Evolutionary conservation across 2,888 invertebrate genomes (phyloP), one percentile per base, ranked within the genome.

Genomic region (Eurytoma californica): DNA sequence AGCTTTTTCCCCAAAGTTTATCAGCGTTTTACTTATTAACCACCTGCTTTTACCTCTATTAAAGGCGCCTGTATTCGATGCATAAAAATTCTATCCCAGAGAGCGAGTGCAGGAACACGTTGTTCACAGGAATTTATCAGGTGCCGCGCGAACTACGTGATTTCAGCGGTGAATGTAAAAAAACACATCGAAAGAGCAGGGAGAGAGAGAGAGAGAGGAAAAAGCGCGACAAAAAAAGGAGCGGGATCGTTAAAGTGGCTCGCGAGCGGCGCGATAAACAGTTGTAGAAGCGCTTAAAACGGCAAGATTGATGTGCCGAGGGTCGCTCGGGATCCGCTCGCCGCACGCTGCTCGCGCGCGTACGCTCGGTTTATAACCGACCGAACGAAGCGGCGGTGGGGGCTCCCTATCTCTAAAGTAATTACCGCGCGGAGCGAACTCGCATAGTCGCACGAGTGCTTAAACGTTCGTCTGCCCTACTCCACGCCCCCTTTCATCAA

Each of bases 321-420:
- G 12, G 20, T 51, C 47, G 67, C 65, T 65, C 57, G 9, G 39
- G 39, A 39, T 39, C 39, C 9, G 39, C 39, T 20, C 24, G 53
- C 16, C 60, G 53, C 67, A 55, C 24, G 20, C 18, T 51, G 49
- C 28, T 53, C 28, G 16, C 51, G 70, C 57, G 18, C 60, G 60
- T 28, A 66, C 49, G 63, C 72, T 57, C 58, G 39, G 74, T 70
- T 79, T 70, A 79, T 79, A 79, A 75, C 74, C 68, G 47, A 39
- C 51, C 65, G 53, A 73, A 63, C 49, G 65, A 18, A 74, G 24
- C 49, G 47, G 57, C 39, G 18, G 18, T 30, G 30, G 61, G 14
- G 39, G 18, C 60, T 49, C 24, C 75, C 72, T 77, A 80, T 80
- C 80, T 77, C 80, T 16, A 55, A 72, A 79, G 81, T 82, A 82